phyloP scores from a whole-genome alignment of 1,140 invertebrate species.

The Zaprionus kolodkinae region DNA sequence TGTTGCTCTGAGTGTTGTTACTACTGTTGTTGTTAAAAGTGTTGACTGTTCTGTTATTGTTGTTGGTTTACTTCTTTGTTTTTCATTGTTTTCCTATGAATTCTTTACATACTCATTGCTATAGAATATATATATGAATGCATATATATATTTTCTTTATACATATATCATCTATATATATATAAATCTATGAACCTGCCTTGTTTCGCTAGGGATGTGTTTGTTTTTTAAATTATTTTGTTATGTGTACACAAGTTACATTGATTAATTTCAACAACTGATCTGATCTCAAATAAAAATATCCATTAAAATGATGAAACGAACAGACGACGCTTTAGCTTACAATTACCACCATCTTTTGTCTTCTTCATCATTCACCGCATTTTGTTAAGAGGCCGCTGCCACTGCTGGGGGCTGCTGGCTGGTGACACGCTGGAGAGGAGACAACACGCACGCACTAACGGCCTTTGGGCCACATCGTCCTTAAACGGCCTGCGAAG shows the following conservation, averaged over 20 bases:
- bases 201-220: conserved; percentile 65
- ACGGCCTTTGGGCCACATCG: conserved; percentile 12
- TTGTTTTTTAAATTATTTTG: conserved; percentile 62
- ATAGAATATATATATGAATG: conserved; percentile 70
- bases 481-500: conserved; percentile 83
- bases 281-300: conserved; percentile 74
- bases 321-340: conserved; percentile 83
- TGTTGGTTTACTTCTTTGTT: conserved; percentile 13
- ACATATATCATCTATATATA: conserved; percentile 44
- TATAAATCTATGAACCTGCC: conserved; percentile 67
- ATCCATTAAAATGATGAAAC: conserved; percentile 64
- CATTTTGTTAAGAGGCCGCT: conserved; percentile 20
- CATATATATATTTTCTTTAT: conserved; percentile 29
- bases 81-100: conserved; percentile 14
- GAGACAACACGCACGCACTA: conserved; percentile 46
- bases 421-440: conserved; percentile 33
- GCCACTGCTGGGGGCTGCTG: background rate
- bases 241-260: conserved; percentile 73
- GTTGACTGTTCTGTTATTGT: conserved; percentile 49
- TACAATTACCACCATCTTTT: conserved; percentile 80
- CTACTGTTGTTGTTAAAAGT: conserved; percentile 44
- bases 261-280: conserved; percentile 83
- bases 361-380: conserved; percentile 77
- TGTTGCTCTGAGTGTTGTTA: conserved; percentile 50
- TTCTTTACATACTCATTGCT: conserved; percentile 70